Percentiles rank a stretch among this genome's conserved stretches.
phyloP scores from a whole-genome alignment of 2,113 vertebrate species.

The Circaetus gallicus region DNA sequence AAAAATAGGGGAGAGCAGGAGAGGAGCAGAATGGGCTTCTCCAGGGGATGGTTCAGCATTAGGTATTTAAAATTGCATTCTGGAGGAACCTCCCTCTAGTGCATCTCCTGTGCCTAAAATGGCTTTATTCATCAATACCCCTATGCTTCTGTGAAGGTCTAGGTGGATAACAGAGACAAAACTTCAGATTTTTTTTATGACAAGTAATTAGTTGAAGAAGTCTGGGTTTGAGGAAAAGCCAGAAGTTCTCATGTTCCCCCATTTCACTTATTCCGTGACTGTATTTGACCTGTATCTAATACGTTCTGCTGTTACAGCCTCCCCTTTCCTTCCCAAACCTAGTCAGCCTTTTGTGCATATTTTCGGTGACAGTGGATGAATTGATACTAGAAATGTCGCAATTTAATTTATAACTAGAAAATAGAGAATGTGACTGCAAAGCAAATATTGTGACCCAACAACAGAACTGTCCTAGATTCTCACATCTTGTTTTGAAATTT shows the following conservation, averaged over 20 bases:
- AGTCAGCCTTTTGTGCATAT: not conserved
- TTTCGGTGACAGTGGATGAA: not conserved
- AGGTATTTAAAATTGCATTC: not conserved
- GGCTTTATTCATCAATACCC: not conserved
- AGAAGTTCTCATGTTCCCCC: not conserved
- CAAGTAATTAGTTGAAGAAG: not conserved
- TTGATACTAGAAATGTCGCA: not conserved
- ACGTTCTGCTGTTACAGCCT: not conserved
- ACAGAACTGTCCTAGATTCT: conserved; percentile 12
- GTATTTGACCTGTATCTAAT: not conserved
- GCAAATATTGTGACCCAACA: not conserved
- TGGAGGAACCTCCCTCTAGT: not conserved
- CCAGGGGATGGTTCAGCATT: not conserved
- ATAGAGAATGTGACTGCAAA: not conserved
- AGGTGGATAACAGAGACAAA: not conserved
- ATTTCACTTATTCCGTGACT: accelerated
- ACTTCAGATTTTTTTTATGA: not conserved
- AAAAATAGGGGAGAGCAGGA: not conserved
- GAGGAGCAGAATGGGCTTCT: not conserved
- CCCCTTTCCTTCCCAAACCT: not conserved
- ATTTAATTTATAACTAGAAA: not conserved
- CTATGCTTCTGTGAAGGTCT: accelerated
- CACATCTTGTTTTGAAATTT: not conserved
- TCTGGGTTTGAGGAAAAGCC: not conserved
- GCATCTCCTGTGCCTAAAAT: not conserved